Percentiles rank a stretch among this genome's conserved stretches.
phyloP scores from a whole-genome alignment of 2,113 vertebrate genomes.

The Trachemys scripta region DNA sequence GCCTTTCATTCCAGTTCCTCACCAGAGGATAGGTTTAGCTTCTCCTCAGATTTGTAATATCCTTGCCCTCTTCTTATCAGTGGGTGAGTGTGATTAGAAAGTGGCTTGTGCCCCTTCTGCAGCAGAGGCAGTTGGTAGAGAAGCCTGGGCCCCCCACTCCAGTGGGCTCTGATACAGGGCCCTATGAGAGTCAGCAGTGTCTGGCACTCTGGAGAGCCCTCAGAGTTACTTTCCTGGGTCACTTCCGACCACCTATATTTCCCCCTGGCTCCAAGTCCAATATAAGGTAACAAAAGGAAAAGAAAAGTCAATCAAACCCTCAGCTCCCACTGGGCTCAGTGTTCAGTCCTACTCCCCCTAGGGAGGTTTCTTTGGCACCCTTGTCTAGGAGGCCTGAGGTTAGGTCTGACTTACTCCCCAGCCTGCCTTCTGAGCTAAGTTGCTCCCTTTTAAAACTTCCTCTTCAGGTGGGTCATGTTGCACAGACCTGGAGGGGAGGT shows the following conservation, averaged over 20 bases:
- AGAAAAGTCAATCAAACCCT: background rate
- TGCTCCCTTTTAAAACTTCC: background rate
- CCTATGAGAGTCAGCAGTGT: background rate
- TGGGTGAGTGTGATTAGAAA: background rate
- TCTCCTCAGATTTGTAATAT: background rate
- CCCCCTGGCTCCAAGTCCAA: background rate
- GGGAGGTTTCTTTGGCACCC: background rate
- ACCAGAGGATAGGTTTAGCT: background rate
- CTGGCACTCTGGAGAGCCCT: background rate
- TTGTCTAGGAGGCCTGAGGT: background rate
- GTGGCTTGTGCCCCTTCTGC: background rate
- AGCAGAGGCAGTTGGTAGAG: background rate
- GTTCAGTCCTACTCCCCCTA: background rate
- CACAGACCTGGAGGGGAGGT: background rate
- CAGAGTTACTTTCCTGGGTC: background rate
- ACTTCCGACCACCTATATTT: background rate
- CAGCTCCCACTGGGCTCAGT: background rate
- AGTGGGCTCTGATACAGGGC: background rate
- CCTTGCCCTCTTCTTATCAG: background rate
- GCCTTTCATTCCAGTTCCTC: background rate
- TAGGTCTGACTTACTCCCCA: background rate
- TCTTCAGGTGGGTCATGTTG: background rate
- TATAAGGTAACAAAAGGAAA: background rate
- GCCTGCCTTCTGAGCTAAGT: background rate
- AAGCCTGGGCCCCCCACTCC: background rate